Conservation (phyloP, 2,113 vertebrate species). For the Labeo rohita region DNA sequence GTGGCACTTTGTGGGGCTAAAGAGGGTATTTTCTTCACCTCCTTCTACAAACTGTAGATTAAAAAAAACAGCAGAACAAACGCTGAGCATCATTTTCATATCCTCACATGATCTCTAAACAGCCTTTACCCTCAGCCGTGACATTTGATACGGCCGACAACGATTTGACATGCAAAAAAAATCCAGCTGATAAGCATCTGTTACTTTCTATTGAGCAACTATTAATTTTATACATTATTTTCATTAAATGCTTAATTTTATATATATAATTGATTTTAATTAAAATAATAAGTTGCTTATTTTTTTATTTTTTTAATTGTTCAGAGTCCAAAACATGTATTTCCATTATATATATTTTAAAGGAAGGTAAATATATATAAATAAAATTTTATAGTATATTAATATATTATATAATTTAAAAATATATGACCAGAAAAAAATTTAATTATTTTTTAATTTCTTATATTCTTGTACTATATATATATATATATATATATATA, state of each 20-base stretch:
- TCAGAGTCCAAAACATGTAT: neutral
- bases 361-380: no score
- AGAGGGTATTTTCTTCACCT: conserved; percentile 25
- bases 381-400: no score
- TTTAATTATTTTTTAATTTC: no score
- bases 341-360: no score
- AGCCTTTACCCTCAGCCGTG: neutral
- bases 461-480: no score
- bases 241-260: neutral
- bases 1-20: neutral
- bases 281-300: neutral
- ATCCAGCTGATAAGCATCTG: neutral
- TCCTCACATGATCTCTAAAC: neutral
- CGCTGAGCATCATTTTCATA: neutral
- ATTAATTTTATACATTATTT: neutral
- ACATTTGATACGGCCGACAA: neutral
- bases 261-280: no score
- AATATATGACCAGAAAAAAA: no score
- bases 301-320: neutral
- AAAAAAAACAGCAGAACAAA: neutral
- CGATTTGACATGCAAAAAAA: neutral
- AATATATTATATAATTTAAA: no score
- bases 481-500: no score
- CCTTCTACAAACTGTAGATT: neutral
- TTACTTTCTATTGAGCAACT: neutral